Evolutionary conservation across 2,888 invertebrate genomes (phyloP), one percentile per base, ranked within the genome.

Genomic region (Aproaerema taeniolella): DNA sequence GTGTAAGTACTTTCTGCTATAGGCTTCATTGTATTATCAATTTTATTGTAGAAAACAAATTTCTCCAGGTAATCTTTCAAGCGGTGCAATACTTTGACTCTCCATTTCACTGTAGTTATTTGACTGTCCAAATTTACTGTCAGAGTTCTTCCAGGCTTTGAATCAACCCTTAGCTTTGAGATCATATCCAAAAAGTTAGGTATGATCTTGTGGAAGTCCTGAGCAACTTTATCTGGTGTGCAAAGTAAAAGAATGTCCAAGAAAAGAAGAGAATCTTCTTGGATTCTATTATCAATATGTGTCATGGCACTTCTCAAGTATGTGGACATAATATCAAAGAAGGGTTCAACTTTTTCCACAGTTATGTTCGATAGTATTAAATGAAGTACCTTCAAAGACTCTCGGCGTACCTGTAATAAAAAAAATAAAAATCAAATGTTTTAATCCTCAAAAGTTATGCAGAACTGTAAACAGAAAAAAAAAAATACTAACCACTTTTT

Each of bases 271-370:
- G 96, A 94, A 70, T 96, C 96, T 64, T 95, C 93, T 64, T 95
- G 94, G 46, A 97, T 91, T 35, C 89, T 86, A 8, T 88, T 89
- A 64, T 94, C 90, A 43, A 97, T 93, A 58, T 97, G 95, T 0
- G 96, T 96, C 95, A 97, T 95, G 0, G 95, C 93, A 80, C 96
- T 96, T 38, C 92, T 89, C 32, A 97, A 72, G 69, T 95, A 94
- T 1, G 94, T 93, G 12, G 92, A 90, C 43, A 97, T 77, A 4
- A 93, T 87, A 45, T 92, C 90, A 62, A 93, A 93, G 67, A 95
- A 95, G 7, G 96, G 95, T 28, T 87, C 68, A 9, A 93, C 68
- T 52, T 90, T 90, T 7, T 87, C 85, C 42, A 75, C 40, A 7
- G 57, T 45, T 1, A 71, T 64, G 50, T 72, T 76, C 14, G 73